Evolutionary conservation across 2,888 invertebrate genomes (phyloP), one percentile per base, ranked within the genome.

Genomic region (Limnephilus auricula): DNA sequence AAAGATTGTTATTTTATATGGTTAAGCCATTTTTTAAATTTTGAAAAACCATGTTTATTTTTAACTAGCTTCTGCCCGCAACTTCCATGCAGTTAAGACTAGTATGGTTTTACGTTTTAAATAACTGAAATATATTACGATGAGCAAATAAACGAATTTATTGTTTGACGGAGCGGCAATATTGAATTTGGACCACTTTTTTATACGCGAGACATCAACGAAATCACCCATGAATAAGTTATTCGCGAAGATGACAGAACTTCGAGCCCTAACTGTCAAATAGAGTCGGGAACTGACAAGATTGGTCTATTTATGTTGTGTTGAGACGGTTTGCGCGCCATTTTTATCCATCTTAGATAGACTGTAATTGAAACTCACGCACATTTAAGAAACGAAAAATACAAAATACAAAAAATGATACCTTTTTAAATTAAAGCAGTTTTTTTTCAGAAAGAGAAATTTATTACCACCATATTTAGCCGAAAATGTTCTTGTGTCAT

Each of bases 211-310:
- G 80, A 40, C 25, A 50, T 50, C 90, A 83, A 32, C 40, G 45
- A 82, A 40, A 85, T 40, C 85, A 40, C 12, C 40, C 85, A n/a
- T 85, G 85, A 85, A 85, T 85, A 85, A 34, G 40, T 85, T 40
- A 45, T 85, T 37, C 30, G 45, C 4, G 40, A n/a, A 30, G 15
- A 85, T 40, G 85, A 40, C 45, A 85, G 40, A 85, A 85, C 40
- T 85, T 40, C 85, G 30, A n/a, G 13, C 40, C 37, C 37, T 85
- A 40, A n/a, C 85, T 85, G 85, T 85, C 85, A 85, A 40, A 40
- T 30, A 40, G 30, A 40, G 45, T 40, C 84, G 84, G 37, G 84
- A 84, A 84, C 25, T 84, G 84, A 84, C 40, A n/a, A 40, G 84
- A 84, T 84, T 85, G 85, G 45, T 85, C 10, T 40, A 45, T 85